Evolutionary conservation across 1,140 invertebrate genomes (phyloP).

Genomic region (Zaprionus capensis): DNA sequence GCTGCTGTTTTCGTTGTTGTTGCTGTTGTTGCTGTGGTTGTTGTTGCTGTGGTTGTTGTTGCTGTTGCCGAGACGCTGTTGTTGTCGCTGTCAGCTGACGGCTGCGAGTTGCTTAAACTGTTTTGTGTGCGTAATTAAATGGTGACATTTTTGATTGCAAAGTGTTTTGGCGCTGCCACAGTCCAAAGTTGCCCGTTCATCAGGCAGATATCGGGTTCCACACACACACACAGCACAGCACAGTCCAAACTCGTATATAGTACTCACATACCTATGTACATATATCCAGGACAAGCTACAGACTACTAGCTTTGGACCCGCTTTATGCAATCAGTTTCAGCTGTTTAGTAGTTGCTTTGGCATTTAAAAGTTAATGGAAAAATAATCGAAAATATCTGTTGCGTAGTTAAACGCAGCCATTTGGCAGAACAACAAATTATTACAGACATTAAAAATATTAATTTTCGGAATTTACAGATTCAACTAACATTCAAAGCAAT

Average conservation of each 20-base stretch:
- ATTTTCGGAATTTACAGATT: neutral
- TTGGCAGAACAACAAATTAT: neutral
- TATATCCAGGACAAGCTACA: neutral
- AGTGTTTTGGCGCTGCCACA: constrained; percentile 45
- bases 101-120: constrained; percentile 75
- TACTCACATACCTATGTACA: neutral
- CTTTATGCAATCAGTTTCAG: neutral
- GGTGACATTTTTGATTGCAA: constrained; percentile 80
- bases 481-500: neutral
- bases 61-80: constrained; percentile 31
- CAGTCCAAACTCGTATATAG: neutral
- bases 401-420: neutral
- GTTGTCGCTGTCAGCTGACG: constrained; percentile 61
- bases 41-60: constrained; percentile 30
- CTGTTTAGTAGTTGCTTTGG: constrained; percentile 9
- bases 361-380: constrained; percentile 17
- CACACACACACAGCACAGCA: neutral
- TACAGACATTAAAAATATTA: neutral
- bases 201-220: constrained; percentile 14
- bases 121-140: constrained; percentile 82
- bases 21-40: constrained; percentile 18
- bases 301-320: neutral
- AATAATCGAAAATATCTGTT: constrained; percentile 1
- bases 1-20: constrained; percentile 47
- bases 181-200: neutral